These are phyloP conservation scores for Prinia subflava DNA, from an alignment of 2,113 vertebrate genomes.

Conservation along the genomic window DNA sequence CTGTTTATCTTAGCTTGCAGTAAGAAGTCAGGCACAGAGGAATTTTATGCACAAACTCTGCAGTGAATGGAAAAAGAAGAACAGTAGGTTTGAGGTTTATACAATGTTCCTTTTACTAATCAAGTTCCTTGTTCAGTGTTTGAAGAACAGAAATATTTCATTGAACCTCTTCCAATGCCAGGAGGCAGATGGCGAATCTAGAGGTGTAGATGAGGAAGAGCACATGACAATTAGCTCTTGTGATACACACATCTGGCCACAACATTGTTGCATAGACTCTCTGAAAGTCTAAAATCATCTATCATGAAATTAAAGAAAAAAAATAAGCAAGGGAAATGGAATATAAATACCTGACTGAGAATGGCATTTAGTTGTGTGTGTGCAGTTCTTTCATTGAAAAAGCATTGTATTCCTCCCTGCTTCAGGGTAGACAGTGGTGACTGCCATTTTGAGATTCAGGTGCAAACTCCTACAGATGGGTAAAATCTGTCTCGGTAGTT, in stretches of 20 bases:
- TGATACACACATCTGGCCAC: not conserved
- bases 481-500: not conserved
- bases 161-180: not conserved
- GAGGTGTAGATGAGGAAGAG: not conserved
- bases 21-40: not conserved
- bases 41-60: not conserved
- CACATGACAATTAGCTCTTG: not conserved
- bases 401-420: not conserved
- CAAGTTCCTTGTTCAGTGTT: not conserved
- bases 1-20: not conserved
- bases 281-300: not conserved
- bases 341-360: not conserved
- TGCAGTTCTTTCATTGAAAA: not conserved
- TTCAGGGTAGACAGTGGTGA: not conserved
- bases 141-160: not conserved
- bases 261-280: not conserved
- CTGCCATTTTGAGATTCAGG: not conserved
- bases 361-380: not conserved
- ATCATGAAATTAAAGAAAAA: not conserved
- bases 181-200: not conserved
- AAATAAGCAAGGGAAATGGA: not conserved
- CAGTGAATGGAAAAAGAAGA: not conserved
- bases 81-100: not conserved
- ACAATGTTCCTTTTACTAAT: not conserved
- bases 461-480: not conserved